Percentiles rank a stretch among this genome's conserved stretches.
These are phyloP conservation scores for Acleris holmiana DNA, from an alignment of 2,888 invertebrate genomes.

Conservation along the genomic window DNA sequence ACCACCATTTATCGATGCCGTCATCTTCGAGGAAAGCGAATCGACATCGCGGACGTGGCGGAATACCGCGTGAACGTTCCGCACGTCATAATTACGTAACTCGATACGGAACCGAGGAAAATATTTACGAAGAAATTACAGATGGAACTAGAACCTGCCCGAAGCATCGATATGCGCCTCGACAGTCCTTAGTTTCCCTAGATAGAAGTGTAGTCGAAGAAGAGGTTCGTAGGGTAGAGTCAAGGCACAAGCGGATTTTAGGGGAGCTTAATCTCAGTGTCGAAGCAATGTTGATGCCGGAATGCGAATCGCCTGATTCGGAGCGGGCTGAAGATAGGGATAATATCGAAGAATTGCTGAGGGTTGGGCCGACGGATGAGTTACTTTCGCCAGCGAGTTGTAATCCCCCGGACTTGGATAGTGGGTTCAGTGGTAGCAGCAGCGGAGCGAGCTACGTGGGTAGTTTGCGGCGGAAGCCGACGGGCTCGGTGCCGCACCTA, in stretches of 20 bases:
- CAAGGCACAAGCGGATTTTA: slow-evolving; percentile 91
- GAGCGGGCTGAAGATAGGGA: slow-evolving; percentile 86
- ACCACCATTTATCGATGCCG: slow-evolving; percentile 88
- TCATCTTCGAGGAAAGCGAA: slow-evolving; percentile 77
- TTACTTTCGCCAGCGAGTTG: slow-evolving; percentile 88
- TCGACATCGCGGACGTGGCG: slow-evolving; percentile 75
- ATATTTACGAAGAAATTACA: slow-evolving; percentile 92
- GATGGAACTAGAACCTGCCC: slow-evolving; percentile 85
- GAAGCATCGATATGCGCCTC: slow-evolving; percentile 76
- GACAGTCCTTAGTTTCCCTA: slow-evolving; percentile 87
- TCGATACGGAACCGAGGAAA: slow-evolving; percentile 93
- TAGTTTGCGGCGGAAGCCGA: slow-evolving; percentile 85
- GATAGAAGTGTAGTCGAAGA: slow-evolving; percentile 91
- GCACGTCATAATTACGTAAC: slow-evolving; percentile 89
- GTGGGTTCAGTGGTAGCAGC: slow-evolving; percentile 93
- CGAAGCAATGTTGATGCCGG: slow-evolving; percentile 96
- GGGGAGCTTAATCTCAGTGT: slow-evolving; percentile 94
- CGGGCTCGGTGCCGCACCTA: slow-evolving; percentile 78
- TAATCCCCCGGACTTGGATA: slow-evolving; percentile 89
- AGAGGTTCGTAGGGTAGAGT: slow-evolving; percentile 93
- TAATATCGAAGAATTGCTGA: slow-evolving; percentile 87
- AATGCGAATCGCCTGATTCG: slow-evolving; percentile 86
- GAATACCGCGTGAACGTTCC: slow-evolving; percentile 69
- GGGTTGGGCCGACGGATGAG: slow-evolving; percentile 89
- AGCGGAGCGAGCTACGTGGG: slow-evolving; percentile 92